Percentiles rank a stretch among this genome's conserved stretches.
Evolutionary conservation across 2,797 vertebrate species (phyloP).

Genomic region (Poliocrania exsul): DNA sequence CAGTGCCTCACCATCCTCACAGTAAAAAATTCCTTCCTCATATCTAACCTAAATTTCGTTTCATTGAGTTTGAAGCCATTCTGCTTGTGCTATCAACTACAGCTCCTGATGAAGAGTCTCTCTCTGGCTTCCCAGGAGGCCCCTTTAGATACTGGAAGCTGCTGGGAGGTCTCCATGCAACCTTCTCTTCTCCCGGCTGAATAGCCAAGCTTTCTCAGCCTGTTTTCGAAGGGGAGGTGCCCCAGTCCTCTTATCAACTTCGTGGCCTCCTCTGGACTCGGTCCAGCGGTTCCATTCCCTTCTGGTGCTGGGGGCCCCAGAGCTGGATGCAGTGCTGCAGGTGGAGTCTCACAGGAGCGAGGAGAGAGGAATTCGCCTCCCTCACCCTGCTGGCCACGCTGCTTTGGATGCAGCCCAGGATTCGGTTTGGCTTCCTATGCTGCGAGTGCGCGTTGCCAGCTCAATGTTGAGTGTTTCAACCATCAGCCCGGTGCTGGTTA

Average conservation of each 20-base stretch:
- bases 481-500: not conserved
- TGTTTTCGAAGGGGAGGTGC: not conserved
- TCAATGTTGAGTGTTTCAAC: not conserved
- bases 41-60: not conserved
- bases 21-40: not conserved
- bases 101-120: not conserved
- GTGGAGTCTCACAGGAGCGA: not conserved
- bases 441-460: not conserved
- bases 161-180: not conserved
- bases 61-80: not conserved
- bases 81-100: not conserved
- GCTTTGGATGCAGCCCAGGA: not conserved
- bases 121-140: not conserved
- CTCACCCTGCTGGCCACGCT: not conserved
- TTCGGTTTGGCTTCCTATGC: not conserved
- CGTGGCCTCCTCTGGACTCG: not conserved
- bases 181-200: not conserved
- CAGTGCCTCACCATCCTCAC: not conserved
- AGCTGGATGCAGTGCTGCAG: not conserved
- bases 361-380: not conserved
- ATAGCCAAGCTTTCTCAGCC: not conserved
- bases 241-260: not conserved
- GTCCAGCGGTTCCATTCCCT: not conserved
- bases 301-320: not conserved
- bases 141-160: no score